phyloP scores from a whole-genome alignment of 2,888 invertebrate species.

The Actias luna region DNA sequence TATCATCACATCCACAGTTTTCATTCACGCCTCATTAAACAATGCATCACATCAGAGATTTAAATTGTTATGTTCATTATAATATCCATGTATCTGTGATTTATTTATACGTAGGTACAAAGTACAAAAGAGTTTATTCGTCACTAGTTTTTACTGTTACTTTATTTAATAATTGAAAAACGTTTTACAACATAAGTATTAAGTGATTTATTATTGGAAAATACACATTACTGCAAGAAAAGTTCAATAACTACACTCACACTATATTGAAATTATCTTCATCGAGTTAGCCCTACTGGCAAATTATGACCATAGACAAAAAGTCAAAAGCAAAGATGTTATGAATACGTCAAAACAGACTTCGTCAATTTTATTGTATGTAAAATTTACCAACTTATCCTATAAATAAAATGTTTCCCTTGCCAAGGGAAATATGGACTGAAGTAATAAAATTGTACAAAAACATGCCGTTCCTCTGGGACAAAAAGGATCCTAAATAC shows the following conservation, averaged over 20 bases:
- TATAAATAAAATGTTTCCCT: conserved; percentile 10
- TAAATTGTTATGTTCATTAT: conserved; percentile 11
- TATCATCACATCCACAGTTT: neutral
- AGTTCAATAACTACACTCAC: too few relatives aligned
- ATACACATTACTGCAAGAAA: too few relatives aligned
- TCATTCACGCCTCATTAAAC: conserved; percentile 14
- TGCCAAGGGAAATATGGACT: conserved; percentile 17
- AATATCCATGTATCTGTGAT: neutral
- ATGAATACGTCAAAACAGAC: too few relatives aligned
- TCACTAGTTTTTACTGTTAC: neutral
- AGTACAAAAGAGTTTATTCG: neutral
- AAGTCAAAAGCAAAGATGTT: too few relatives aligned
- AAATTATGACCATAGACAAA: too few relatives aligned
- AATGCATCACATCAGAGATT: conserved; percentile 31
- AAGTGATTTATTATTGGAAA: too few relatives aligned
- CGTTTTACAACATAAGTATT: too few relatives aligned
- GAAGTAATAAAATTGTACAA: conserved; percentile 24
- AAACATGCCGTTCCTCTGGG: conserved; percentile 23
- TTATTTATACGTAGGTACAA: neutral
- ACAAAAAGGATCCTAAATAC: conserved; percentile 21
- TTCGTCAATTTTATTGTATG: neutral
- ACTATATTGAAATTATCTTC: too few relatives aligned
- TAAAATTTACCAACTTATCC: too few relatives aligned
- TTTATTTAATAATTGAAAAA: neutral
- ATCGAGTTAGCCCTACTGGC: too few relatives aligned